Evolutionary conservation across 53 echinoderm and acorn worm genomes (phyloP).

Genomic region (Echinometra lucunter): DNA sequence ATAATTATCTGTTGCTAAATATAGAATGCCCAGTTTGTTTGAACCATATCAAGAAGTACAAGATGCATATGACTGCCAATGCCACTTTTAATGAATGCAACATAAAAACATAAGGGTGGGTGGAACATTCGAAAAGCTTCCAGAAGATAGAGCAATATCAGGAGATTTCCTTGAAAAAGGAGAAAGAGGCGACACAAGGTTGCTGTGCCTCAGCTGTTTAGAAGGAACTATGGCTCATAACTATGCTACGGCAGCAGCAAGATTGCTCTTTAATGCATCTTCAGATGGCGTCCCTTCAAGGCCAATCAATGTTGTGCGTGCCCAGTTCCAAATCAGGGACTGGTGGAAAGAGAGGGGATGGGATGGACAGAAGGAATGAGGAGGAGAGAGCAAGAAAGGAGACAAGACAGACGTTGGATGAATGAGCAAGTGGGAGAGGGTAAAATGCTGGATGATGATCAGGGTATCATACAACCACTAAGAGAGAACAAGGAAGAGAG

Average conservation of each 20-base stretch:
- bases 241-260: not conserved
- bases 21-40: not conserved
- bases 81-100: conserved; percentile 8
- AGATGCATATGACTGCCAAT: not conserved
- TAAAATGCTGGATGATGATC: too few species aligned
- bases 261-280: conserved; percentile 65
- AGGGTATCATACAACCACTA: not conserved
- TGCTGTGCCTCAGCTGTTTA: conserved; percentile 21
- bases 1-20: not conserved
- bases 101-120: not conserved
- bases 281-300: conserved; percentile 64
- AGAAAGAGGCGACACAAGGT: not conserved
- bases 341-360: not conserved
- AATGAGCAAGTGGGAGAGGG: not conserved
- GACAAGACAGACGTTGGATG: not conserved
- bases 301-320: conserved; percentile 61
- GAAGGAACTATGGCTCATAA: conserved; percentile 3
- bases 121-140: not conserved
- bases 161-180: not conserved
- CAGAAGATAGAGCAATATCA: too few species aligned
- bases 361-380: not conserved
- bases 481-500: not conserved
- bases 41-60: not conserved
- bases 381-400: not conserved
- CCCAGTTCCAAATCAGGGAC: not conserved